A percentile compares a stretch with the other conserved stretches of the same genome.
Conservation (phyloP, 92 coral and sea anemone genomes). For the Isaurus tuberculatus region DNA sequence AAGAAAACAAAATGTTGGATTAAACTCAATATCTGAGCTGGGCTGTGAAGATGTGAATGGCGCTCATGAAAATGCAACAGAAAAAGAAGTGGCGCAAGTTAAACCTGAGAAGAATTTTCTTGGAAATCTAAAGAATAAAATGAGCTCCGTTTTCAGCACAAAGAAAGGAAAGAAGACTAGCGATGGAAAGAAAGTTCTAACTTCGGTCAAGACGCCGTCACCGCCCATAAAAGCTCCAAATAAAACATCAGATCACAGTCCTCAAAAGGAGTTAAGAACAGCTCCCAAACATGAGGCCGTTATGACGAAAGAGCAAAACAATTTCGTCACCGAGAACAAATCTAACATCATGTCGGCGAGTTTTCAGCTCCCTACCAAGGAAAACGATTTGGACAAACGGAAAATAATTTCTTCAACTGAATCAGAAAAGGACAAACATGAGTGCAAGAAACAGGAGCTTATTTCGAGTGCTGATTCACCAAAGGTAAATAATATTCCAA, state of each 20-base stretch:
- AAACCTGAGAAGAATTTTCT: conserved; percentile 26
- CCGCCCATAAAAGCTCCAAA: neutral
- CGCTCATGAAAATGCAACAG: neutral
- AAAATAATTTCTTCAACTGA: neutral
- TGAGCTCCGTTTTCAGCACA: conserved; percentile 42
- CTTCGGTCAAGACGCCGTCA: neutral
- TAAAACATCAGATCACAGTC: neutral
- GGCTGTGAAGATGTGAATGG: neutral
- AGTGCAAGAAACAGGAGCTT: neutral
- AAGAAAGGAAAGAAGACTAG: conserved; percentile 22
- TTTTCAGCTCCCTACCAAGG: neutral
- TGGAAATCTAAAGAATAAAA: conserved; percentile 29
- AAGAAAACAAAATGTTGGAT: neutral
- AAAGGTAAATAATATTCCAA: neutral
- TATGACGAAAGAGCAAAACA: neutral
- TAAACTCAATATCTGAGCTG: conserved; percentile 1
- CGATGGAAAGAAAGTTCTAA: neutral
- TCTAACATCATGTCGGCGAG: neutral
- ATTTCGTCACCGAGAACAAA: neutral
- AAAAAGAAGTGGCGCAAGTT: conserved; percentile 10
- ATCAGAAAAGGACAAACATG: neutral
- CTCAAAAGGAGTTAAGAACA: neutral
- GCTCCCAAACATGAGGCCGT: neutral
- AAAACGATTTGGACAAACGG: neutral
- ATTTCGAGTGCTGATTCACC: neutral